phyloP scores from a whole-genome alignment of 2,797 vertebrate genomes.

The Emydoidea blandingii region DNA sequence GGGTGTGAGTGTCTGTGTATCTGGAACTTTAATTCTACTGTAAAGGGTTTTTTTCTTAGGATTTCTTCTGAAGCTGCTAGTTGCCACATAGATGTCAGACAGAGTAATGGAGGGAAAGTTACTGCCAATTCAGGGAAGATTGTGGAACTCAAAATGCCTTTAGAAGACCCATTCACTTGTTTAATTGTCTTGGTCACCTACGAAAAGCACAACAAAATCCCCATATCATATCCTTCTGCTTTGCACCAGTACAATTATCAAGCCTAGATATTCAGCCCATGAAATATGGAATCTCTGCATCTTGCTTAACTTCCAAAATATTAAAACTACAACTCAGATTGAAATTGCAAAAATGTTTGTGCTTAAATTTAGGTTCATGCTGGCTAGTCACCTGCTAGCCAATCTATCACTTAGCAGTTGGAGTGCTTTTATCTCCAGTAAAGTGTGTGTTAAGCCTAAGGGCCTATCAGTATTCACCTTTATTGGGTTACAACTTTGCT shows the following conservation, averaged over 20 bases:
- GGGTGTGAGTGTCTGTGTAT: neutral
- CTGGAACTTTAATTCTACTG: neutral
- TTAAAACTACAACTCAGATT: constrained; percentile 45
- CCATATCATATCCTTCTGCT: constrained; percentile 5
- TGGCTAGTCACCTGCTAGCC: constrained; percentile 71
- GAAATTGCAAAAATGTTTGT: constrained; percentile 44
- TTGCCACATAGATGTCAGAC: constrained; percentile 22
- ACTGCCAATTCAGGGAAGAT: constrained; percentile 36
- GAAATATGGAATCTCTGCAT: constrained; percentile 28
- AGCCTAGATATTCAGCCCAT: neutral
- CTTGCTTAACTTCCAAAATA: constrained; percentile 49
- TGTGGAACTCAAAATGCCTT: constrained; percentile 46
- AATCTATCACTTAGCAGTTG: constrained; percentile 42
- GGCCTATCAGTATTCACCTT: neutral
- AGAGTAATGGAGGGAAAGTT: constrained; percentile 18
- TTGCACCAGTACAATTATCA: neutral
- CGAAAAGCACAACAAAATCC: neutral
- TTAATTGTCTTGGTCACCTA: constrained; percentile 48
- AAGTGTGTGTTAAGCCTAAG: constrained; percentile 26
- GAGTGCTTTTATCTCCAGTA: constrained; percentile 37
- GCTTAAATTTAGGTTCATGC: constrained; percentile 46
- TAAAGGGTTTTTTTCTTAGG: constrained; percentile 1
- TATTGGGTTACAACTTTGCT: neutral
- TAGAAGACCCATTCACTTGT: constrained; percentile 52
- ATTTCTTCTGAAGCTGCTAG: constrained; percentile 45